A percentile compares a stretch with the other conserved stretches of the same genome.
Conservation (phyloP, 2,888 invertebrate species). For the Endotricha flammealis region DNA sequence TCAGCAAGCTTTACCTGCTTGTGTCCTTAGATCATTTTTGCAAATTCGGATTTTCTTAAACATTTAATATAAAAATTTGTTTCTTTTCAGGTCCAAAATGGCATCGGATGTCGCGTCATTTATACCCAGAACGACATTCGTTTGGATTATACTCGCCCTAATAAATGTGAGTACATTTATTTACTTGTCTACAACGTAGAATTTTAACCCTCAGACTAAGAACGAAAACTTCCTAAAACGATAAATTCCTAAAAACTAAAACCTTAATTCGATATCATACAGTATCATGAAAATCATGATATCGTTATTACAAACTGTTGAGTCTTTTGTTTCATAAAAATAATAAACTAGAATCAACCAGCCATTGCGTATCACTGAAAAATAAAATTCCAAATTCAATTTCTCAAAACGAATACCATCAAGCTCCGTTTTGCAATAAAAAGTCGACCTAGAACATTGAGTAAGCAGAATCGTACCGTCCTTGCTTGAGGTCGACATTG, state of each 20-base stretch:
- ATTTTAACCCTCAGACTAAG: too few species aligned
- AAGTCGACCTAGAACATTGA: constrained; percentile 58
- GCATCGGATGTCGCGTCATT: constrained; percentile 62
- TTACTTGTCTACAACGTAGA: too few species aligned
- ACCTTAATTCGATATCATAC: too few species aligned
- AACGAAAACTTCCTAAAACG: too few species aligned
- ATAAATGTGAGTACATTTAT: constrained; percentile 55
- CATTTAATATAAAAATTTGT: constrained; percentile 21
- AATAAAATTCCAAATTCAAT: constrained; percentile 16
- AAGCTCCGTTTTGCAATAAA: constrained; percentile 57
- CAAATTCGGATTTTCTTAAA: too few species aligned
- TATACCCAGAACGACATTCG: constrained; percentile 56
- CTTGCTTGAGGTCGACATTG: constrained; percentile 65
- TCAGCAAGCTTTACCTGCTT: too few species aligned
- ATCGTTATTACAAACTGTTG: too few species aligned
- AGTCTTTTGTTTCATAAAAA: too few species aligned
- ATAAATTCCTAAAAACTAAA: too few species aligned
- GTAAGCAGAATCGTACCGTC: constrained; percentile 71
- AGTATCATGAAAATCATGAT: too few species aligned
- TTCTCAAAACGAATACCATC: constrained; percentile 31
- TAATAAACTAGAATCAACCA: neutral
- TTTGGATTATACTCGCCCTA: constrained; percentile 63
- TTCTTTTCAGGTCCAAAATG: constrained; percentile 67
- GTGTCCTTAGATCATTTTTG: too few species aligned
- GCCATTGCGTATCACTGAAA: too few species aligned